Percentiles rank a stretch among this genome's conserved stretches.
These are phyloP conservation scores for Sclerodermus sp. DNA, from an alignment of 2,888 invertebrate genomes.

Conservation along the genomic window DNA sequence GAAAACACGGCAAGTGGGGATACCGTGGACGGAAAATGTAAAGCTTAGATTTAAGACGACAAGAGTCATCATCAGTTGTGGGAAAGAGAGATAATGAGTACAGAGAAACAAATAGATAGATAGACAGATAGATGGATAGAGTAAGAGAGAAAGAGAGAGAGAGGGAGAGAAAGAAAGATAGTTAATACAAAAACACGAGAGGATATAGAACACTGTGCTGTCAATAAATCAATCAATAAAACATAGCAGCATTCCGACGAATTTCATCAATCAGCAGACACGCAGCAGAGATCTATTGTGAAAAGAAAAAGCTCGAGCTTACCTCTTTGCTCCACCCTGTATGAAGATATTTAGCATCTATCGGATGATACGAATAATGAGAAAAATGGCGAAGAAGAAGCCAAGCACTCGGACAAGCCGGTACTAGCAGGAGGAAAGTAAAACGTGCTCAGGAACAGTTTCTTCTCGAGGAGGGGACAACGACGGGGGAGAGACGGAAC, in stretches of 20 bases:
- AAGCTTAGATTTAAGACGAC: no score
- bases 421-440: no score
- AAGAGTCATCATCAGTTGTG: constrained; percentile 5
- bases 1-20: no score
- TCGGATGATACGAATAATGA: no score
- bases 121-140: no score
- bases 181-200: constrained; percentile 1
- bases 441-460: not conserved
- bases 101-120: no score
- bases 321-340: constrained; percentile 19
- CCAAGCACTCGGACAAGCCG: no score
- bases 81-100: constrained; percentile 12
- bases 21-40: no score
- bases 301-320: constrained; percentile 13
- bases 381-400: no score
- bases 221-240: constrained; percentile 6
- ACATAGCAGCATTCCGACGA: not conserved
- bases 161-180: constrained; percentile 11
- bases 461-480: no score
- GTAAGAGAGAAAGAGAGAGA: constrained; percentile 6
- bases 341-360: constrained; percentile 11
- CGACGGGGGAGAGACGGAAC: no score
- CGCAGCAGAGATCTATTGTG: not conserved
- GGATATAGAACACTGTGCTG: constrained; percentile 6
- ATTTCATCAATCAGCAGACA: not conserved